phyloP scores from a whole-genome alignment of 1,140 invertebrate genomes.

The Elymnias hypermnestra region DNA sequence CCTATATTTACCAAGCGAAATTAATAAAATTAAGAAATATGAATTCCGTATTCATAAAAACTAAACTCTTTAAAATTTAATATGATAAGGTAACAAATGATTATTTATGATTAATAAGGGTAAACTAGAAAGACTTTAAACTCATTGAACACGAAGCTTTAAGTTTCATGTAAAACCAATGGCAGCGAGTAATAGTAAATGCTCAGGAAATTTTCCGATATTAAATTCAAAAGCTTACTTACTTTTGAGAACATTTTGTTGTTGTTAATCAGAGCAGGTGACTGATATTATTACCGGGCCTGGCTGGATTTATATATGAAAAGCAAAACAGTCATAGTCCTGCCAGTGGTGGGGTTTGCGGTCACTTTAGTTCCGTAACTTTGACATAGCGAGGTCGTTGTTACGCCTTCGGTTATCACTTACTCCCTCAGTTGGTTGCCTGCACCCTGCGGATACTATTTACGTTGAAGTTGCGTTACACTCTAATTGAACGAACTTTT shows the following conservation, averaged over 20 bases:
- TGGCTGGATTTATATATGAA: constrained; percentile 71
- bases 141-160: too few relatives aligned
- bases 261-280: constrained; percentile 67
- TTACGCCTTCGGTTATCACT: constrained; percentile 38
- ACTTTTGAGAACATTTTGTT: constrained; percentile 74
- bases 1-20: too few relatives aligned
- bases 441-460: constrained; percentile 29
- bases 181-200: constrained; percentile 6
- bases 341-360: constrained; percentile 57
- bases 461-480: constrained; percentile 30
- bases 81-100: too few relatives aligned
- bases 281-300: constrained; percentile 67
- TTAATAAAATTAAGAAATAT: too few relatives aligned
- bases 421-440: constrained; percentile 21
- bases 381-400: constrained; percentile 70
- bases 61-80: too few relatives aligned
- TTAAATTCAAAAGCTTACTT: constrained; percentile 30
- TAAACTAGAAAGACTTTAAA: too few relatives aligned
- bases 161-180: background rate
- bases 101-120: too few relatives aligned
- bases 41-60: too few relatives aligned
- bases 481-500: constrained; percentile 15
- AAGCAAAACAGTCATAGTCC: constrained; percentile 63
- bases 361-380: constrained; percentile 72
- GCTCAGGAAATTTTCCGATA: background rate